Percentiles rank a stretch among this genome's conserved stretches.
Evolutionary conservation across 2,888 invertebrate genomes (phyloP).

Genomic region (Euproctis similis): DNA sequence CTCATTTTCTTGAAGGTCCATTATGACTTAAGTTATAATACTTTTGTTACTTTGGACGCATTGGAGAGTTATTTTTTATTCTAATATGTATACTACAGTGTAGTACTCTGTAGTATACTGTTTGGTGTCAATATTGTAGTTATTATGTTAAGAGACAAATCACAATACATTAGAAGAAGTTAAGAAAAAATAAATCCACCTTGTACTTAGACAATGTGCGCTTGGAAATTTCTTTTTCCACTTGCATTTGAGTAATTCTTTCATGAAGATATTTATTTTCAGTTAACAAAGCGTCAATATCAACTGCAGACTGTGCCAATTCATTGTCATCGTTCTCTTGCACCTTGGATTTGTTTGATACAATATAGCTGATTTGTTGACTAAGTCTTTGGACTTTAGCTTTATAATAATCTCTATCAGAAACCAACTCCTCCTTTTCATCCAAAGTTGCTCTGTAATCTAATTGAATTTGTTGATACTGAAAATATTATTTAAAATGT

Average conservation of each 20-base stretch:
- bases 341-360: slow-evolving; percentile 63
- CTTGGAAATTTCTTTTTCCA: slow-evolving; percentile 85
- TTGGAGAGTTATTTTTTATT: too few relatives aligned
- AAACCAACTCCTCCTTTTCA: slow-evolving; percentile 88
- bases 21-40: too few relatives aligned
- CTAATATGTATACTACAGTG: too few relatives aligned
- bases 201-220: slow-evolving; percentile 85
- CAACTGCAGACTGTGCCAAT: slow-evolving; percentile 75
- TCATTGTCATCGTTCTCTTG: slow-evolving; percentile 35
- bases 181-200: slow-evolving; percentile 58
- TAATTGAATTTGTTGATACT: slow-evolving; percentile 83
- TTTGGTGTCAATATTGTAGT: too few relatives aligned
- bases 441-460: slow-evolving; percentile 87
- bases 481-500: too few relatives aligned
- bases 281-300: slow-evolving; percentile 85
- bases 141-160: too few relatives aligned
- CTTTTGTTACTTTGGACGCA: too few relatives aligned
- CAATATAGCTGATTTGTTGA: slow-evolving; percentile 82
- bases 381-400: slow-evolving; percentile 88
- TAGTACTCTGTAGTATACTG: too few relatives aligned
- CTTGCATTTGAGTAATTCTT: slow-evolving; percentile 83
- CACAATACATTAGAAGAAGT: too few relatives aligned
- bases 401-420: slow-evolving; percentile 88
- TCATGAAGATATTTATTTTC: slow-evolving; percentile 92
- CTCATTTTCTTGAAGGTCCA: too few relatives aligned